phyloP scores from a whole-genome alignment of 2,888 invertebrate species.

The Argyresthia goedartella region DNA sequence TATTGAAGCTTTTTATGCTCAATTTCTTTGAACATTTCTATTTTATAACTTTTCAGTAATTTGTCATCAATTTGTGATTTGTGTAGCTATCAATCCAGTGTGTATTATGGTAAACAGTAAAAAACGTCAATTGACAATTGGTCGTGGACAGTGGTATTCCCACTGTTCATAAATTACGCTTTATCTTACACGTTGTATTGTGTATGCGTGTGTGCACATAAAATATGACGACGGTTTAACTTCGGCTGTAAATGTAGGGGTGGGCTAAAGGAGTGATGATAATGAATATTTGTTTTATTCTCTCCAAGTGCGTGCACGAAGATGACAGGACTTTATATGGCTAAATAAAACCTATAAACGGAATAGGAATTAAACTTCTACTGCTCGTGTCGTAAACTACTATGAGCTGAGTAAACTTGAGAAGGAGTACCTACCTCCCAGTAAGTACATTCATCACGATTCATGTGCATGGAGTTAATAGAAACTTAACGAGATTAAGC shows the following conservation, averaged over 20 bases:
- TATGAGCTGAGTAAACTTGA: too few species aligned
- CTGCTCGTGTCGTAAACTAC: too few species aligned
- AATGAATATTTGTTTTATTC: constrained; percentile 4
- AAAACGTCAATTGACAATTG: neutral
- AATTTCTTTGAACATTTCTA: neutral
- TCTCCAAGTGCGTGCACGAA: neutral
- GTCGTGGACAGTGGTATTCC: constrained; percentile 2
- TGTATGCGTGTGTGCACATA: constrained; percentile 20
- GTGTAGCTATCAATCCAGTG: neutral
- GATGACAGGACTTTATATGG: too few species aligned
- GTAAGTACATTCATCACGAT: neutral
- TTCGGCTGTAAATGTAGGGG: constrained; percentile 26
- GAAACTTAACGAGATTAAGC: too few species aligned
- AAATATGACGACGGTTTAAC: constrained; percentile 40
- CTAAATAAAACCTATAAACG: too few species aligned
- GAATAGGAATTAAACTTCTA: too few species aligned
- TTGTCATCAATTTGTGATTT: neutral
- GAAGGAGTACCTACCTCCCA: neutral
- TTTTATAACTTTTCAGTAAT: neutral
- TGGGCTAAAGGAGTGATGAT: constrained; percentile 9
- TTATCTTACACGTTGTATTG: constrained; percentile 10
- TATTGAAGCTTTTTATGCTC: constrained; percentile 8
- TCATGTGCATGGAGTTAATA: too few species aligned
- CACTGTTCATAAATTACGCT: constrained; percentile 12
- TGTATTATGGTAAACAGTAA: neutral